Evolutionary conservation across 2,113 vertebrate genomes (phyloP), one percentile per base, ranked within the genome.

Genomic region (Bufo gargarizans): DNA sequence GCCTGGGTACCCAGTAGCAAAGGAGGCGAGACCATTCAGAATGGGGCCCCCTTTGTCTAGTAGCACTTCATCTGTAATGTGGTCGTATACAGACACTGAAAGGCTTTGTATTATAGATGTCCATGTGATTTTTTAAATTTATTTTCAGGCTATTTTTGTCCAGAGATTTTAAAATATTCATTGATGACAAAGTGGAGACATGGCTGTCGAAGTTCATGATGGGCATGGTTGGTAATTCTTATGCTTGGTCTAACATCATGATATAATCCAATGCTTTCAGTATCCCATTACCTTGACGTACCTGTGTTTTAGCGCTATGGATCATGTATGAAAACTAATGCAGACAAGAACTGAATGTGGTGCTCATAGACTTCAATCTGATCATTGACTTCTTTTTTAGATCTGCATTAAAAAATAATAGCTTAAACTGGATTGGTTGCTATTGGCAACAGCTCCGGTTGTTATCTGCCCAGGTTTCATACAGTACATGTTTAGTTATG

Each of bases 151-250:
- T n/a, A 3, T 82, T 82, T 82, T 63, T 82, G 43, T 0, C 43
- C 14, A 47, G 13, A 0, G 59, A 82, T 82, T 82, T 82, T 47
- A 22, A 47, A 65, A 43, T 67, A 65, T 82, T 47, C 8, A 50
- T 82, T 82, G 59, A 82, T 50, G 59, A 65, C 19, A 58, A 82
- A 20, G 58, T 47, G 56, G 80, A 65, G 6, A 63, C 59, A 10
- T 4, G 33, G 80, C 59, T 82, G 0, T 65, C 45, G 3, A 63
- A 65, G 0, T 65, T 20, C 19, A 65, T 50, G 14, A 5, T 7
- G 80, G 49, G 33, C 43, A 49, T 82, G 80, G 80, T 82, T 20
- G 3, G 80, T 82, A 58, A 17, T 22, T 43, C 7, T 16, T 12
- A 14, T 76, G 49, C 8, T 76, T 22, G 8, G 8, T 67, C 22